A percentile compares a stretch with the other conserved stretches of the same genome.
phyloP scores from a whole-genome alignment of 2,888 invertebrate genomes.

The Hybos culiciformis region DNA sequence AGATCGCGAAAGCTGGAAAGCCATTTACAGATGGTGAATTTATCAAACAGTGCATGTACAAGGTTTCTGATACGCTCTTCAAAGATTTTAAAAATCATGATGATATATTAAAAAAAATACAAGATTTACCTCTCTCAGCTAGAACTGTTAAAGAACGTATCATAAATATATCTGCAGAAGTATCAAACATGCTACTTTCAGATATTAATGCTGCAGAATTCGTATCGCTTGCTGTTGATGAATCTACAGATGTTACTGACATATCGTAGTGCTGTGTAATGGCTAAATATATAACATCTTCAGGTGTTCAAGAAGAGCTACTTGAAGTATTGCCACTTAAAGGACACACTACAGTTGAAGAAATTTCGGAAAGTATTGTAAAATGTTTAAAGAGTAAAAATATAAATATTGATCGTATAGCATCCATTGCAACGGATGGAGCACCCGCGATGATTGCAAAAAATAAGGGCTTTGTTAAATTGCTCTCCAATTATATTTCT shows the following conservation, averaged over 20 bases:
- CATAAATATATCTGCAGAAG: neutral
- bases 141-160: neutral
- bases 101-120: neutral
- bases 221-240: neutral
- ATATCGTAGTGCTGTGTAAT: neutral
- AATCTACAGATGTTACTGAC: neutral
- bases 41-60: neutral
- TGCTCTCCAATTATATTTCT: neutral
- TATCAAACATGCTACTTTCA: neutral
- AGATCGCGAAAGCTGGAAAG: neutral
- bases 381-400: neutral
- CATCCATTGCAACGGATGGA: slow-evolving; percentile 18
- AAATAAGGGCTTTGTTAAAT: slow-evolving; percentile 14
- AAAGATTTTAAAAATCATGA: neutral
- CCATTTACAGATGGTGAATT: neutral
- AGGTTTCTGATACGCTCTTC: neutral
- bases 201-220: neutral
- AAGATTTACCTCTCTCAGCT: neutral
- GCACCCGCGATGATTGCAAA: slow-evolving; percentile 17
- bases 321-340: neutral
- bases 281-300: neutral
- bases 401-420: slow-evolving; percentile 4
- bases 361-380: neutral
- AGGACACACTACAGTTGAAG: neutral
- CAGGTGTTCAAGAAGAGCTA: neutral